These are phyloP conservation scores for Turritopsis dohrnii DNA, from an alignment of 30 jellyfish, hydroid and myxozoan species.

Conservation along the genomic window DNA sequence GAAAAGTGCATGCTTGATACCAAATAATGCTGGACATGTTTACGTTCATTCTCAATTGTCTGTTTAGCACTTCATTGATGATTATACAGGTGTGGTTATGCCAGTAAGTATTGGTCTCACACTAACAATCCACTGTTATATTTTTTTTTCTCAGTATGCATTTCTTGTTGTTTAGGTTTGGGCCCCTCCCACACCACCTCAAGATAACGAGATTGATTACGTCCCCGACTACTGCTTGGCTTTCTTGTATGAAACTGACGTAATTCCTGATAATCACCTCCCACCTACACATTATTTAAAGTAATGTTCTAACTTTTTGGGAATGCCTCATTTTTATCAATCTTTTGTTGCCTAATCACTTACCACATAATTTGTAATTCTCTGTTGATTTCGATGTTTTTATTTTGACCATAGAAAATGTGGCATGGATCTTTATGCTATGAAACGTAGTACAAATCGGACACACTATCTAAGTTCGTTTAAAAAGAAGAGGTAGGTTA, in stretches of 20 bases:
- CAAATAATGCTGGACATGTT: too few species aligned
- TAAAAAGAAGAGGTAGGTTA: conserved; percentile 83
- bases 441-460: conserved; percentile 64
- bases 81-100: conserved; percentile 90
- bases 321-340: too few species aligned
- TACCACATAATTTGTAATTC: too few species aligned
- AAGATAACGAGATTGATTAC: conserved; percentile 69
- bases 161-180: conserved; percentile 58
- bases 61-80: conserved; percentile 92
- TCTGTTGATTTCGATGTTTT: neutral
- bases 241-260: conserved; percentile 69
- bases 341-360: neutral
- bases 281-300: conserved; percentile 93
- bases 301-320: conserved; percentile 32
- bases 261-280: conserved; percentile 88
- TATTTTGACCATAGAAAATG: conserved; percentile 53
- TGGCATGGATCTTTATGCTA: conserved; percentile 93
- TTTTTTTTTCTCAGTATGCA: too few species aligned
- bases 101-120: conserved; percentile 74
- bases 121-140: neutral
- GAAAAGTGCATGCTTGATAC: too few species aligned
- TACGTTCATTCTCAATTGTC: too few species aligned
- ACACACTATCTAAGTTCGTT: conserved; percentile 85
- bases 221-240: conserved; percentile 55
- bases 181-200: conserved; percentile 99